phyloP scores from a whole-genome alignment of 2,888 invertebrate genomes.

The Trachelus troglodyta region DNA sequence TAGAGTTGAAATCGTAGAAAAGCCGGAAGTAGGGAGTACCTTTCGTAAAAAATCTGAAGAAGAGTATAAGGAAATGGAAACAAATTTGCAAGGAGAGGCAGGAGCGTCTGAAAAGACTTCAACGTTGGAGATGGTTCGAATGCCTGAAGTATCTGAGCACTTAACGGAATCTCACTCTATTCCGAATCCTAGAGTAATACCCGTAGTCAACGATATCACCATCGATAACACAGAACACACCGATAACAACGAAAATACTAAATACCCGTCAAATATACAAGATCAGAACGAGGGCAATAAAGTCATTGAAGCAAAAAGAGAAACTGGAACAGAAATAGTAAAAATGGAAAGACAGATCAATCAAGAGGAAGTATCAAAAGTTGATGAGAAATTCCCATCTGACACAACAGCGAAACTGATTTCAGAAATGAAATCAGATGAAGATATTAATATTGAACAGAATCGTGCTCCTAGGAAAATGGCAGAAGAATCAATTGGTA shows the following conservation, averaged over 20 bases:
- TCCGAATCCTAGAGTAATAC: neutral
- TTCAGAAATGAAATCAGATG: neutral
- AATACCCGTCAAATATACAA: neutral
- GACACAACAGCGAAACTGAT: neutral
- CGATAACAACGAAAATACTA: neutral
- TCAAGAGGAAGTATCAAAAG: neutral
- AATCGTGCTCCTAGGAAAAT: neutral
- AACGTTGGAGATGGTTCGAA: conserved; percentile 9
- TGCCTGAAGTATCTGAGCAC: neutral
- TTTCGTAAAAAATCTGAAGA: conserved; percentile 7
- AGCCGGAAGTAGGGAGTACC: neutral
- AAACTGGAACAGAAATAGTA: neutral
- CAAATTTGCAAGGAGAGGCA: conserved; percentile 9
- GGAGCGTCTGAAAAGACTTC: conserved; percentile 1
- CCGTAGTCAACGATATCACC: neutral
- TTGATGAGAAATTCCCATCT: neutral
- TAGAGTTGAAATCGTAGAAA: neutral
- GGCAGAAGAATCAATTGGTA: neutral
- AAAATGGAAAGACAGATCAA: neutral
- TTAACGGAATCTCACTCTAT: neutral
- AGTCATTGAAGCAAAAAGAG: neutral
- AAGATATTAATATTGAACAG: conserved; percentile 4
- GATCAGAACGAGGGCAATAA: neutral
- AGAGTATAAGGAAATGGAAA: conserved; percentile 6
- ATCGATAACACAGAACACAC: neutral